A percentile compares a stretch with the other conserved stretches of the same genome.
Evolutionary conservation across 1,140 invertebrate species (phyloP).

Genomic region (Belonocnema kinseyi): DNA sequence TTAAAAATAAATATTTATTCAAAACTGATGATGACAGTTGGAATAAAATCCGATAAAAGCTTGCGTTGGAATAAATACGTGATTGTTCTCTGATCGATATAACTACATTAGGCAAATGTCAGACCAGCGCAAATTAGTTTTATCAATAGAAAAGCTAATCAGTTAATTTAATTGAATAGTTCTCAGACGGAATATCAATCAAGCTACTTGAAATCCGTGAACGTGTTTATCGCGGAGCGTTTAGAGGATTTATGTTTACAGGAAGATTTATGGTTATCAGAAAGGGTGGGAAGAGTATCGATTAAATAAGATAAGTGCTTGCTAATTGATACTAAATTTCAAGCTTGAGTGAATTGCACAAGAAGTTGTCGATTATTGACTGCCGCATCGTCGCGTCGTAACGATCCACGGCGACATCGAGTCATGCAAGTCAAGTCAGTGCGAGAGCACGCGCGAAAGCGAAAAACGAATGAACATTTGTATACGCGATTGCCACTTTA

Average conservation of each 20-base stretch:
- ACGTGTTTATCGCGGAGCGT: neutral
- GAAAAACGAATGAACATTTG: slow-evolving; percentile 19
- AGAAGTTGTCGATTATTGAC: neutral
- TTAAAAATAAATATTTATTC: too few species aligned
- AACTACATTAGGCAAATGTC: slow-evolving; percentile 8
- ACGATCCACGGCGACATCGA: too few species aligned
- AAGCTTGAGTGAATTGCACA: neutral
- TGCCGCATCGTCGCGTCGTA: too few species aligned
- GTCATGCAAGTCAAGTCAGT: neutral
- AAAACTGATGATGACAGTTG: neutral
- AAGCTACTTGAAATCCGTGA: neutral
- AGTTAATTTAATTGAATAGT: slow-evolving; percentile 20
- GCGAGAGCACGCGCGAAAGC: slow-evolving; percentile 11
- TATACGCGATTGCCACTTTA: slow-evolving; percentile 4
- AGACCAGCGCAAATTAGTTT: slow-evolving; percentile 4
- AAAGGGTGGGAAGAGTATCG: neutral
- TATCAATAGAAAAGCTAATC: slow-evolving; percentile 2
- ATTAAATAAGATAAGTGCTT: neutral
- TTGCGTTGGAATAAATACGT: neutral
- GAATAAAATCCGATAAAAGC: neutral
- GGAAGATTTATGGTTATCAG: slow-evolving; percentile 15
- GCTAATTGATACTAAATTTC: slow-evolving; percentile 5
- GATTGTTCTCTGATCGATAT: slow-evolving; percentile 22
- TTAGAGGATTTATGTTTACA: neutral
- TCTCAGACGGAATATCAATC: neutral